Evolutionary conservation across 2,888 invertebrate genomes (phyloP), one percentile per base, ranked within the genome.

Genomic region (Zygogramma bicolorata): DNA sequence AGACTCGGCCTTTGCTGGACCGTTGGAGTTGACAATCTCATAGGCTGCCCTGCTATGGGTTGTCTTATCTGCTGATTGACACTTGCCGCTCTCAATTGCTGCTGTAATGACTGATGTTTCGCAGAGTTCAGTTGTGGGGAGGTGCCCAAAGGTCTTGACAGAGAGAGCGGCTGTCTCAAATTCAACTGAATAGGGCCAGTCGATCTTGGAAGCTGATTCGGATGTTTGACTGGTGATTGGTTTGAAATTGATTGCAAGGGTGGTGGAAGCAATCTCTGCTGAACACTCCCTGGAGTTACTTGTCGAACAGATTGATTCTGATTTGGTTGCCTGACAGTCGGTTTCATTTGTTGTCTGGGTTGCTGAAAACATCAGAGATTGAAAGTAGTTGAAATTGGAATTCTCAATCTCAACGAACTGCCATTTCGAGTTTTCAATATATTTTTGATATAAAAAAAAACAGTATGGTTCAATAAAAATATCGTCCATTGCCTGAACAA

Each of bases 311-410:
- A 58, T 46, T 63, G 70, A 29, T n/a, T 65, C 5, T 34, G 20
- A 27, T 22, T 40, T n/a, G 34, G 15, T 8, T 59, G 8, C 18
- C 71, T 60, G 6, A 61, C 13, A 20, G 67, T 31, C 15, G 38
- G 67, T 29, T 62, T 66, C 22, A 34, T 67, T 53, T 68, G 67
- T n/a, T 61, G 67, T 20, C 67, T 61, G 1, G 62, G 57, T 67
- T 62, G 71, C 71, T 71, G 29, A 25, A 58, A 60, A 20, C 5
- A 40, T 10, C 10, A 20, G 27, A 27, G 18, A 65, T 8, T 15
- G 20, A n/a, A n/a, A n/a, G n/a, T n/a, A n/a, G n/a, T n/a, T n/a
- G n/a, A n/a, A n/a, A n/a, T n/a, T n/a, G n/a, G n/a, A n/a, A n/a
- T n/a, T n/a, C n/a, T n/a, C n/a, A n/a, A n/a, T n/a, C n/a, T n/a